Evolutionary conservation across 92 coral and sea anemone genomes (phyloP).

Genomic region (Isaurus tuberculatus): DNA sequence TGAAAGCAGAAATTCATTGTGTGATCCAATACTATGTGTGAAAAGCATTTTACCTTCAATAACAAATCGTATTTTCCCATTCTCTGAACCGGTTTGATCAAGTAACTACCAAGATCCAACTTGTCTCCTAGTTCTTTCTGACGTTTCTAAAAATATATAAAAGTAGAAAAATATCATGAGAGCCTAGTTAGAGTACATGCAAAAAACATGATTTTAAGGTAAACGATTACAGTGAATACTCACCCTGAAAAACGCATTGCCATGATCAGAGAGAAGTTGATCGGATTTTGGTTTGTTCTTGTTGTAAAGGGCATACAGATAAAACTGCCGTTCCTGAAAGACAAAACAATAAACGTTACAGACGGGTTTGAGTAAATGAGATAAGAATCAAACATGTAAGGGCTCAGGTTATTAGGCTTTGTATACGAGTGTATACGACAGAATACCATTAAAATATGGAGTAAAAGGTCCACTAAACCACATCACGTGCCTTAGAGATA

Average conservation of each 20-base stretch:
- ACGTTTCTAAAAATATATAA: slow-evolving; percentile 64
- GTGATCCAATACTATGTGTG: neutral
- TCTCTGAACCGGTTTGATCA: slow-evolving; percentile 97
- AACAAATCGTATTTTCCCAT: slow-evolving; percentile 96
- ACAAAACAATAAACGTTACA: no score
- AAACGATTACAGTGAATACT: neutral
- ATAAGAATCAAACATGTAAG: no score
- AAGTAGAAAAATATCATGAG: neutral
- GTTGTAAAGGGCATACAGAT: slow-evolving; percentile 95
- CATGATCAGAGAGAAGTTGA: slow-evolving; percentile 92
- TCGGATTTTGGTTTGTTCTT: slow-evolving; percentile 97
- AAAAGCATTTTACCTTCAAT: slow-evolving; percentile 80
- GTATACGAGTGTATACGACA: no score
- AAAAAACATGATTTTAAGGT: neutral
- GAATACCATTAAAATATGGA: no score
- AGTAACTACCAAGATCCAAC: slow-evolving; percentile 95
- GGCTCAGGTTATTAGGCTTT: no score
- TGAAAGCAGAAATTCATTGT: neutral
- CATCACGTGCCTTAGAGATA: no score
- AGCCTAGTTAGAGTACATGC: neutral
- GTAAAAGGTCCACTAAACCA: no score
- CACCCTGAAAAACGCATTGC: slow-evolving; percentile 96
- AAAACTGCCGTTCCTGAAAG: slow-evolving; percentile 95
- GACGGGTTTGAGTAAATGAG: no score
- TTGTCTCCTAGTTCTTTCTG: slow-evolving; percentile 96